These are phyloP conservation scores for Esperia sulphurella DNA, from an alignment of 2,888 invertebrate species.

Conservation along the genomic window DNA sequence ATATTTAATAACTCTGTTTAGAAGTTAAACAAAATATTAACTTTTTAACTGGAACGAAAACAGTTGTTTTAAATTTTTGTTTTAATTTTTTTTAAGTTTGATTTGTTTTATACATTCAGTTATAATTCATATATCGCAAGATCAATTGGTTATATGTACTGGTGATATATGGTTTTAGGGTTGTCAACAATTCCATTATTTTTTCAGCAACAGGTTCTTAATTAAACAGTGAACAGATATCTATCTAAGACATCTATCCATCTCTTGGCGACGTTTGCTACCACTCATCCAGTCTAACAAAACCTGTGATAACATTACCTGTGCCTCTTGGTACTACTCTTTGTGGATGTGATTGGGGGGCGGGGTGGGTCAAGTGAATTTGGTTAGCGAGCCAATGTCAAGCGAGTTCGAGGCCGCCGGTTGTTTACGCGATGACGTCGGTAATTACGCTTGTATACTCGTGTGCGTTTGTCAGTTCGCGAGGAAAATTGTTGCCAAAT, in stretches of 20 bases:
- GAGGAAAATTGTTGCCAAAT: slow-evolving; percentile 48
- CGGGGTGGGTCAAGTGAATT: slow-evolving; percentile 34
- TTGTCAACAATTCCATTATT: too few species aligned
- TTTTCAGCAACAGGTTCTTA: too few species aligned
- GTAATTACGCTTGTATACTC: slow-evolving; percentile 47
- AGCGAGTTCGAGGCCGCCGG: slow-evolving; percentile 52
- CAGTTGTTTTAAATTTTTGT: too few species aligned
- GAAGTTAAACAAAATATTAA: too few species aligned
- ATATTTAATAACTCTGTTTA: too few species aligned
- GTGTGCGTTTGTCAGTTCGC: slow-evolving; percentile 32
- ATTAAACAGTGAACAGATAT: too few species aligned
- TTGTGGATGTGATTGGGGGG: slow-evolving; percentile 8
- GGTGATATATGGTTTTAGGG: too few species aligned
- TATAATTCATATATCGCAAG: too few species aligned
- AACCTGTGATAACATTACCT: slow-evolving; percentile 24
- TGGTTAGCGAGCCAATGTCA: slow-evolving; percentile 46
- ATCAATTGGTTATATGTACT: too few species aligned
- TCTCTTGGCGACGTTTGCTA: slow-evolving; percentile 8
- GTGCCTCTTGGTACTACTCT: neutral
- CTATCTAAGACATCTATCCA: slow-evolving; percentile 19
- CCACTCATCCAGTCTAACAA: slow-evolving; percentile 20
- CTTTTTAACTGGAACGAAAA: too few species aligned
- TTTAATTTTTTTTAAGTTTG: too few species aligned
- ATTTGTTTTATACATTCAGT: too few species aligned
- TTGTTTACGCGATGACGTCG: slow-evolving; percentile 51